These are phyloP conservation scores for Hycleus phaleratus DNA, from an alignment of 1,140 invertebrate genomes.

Conservation along the genomic window DNA sequence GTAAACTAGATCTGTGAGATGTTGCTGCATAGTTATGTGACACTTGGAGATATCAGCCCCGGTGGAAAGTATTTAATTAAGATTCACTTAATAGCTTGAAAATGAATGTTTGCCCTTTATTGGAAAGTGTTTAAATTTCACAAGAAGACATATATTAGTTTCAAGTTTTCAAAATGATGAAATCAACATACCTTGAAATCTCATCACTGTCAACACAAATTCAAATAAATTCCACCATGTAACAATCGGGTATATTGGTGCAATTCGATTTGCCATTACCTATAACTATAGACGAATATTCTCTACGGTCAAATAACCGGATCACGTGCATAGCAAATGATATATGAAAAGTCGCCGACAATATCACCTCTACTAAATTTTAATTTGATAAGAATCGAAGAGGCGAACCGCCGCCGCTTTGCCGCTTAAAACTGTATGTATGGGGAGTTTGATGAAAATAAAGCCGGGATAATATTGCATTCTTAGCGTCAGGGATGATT, in stretches of 20 bases:
- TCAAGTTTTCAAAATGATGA: constrained; percentile 5
- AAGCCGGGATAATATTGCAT: constrained; percentile 14
- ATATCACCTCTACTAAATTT: constrained; percentile 17
- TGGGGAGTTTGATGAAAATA: constrained; percentile 11
- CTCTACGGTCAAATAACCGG: neutral
- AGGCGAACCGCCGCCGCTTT: neutral
- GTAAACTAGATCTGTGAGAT: neutral
- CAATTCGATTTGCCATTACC: too few species aligned
- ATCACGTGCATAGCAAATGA: constrained; percentile 19
- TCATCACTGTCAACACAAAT: too few species aligned
- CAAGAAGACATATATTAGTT: constrained; percentile 23
- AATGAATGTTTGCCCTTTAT: constrained; percentile 33
- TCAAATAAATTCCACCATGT: too few species aligned
- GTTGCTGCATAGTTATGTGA: constrained; percentile 38
- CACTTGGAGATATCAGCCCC: constrained; percentile 37
- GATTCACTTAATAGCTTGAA: constrained; percentile 36
- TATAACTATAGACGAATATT: too few species aligned
- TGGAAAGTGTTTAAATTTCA: constrained; percentile 25
- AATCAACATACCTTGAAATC: too few species aligned
- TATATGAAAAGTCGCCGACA: constrained; percentile 13
- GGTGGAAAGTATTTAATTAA: constrained; percentile 40
- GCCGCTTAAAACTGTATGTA: constrained; percentile 10
- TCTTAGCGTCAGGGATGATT: constrained; percentile 9
- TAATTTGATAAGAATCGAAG: constrained; percentile 20
- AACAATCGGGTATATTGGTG: too few species aligned